These are phyloP conservation scores for Hippocampus kuda DNA, from an alignment of 2,797 vertebrate species.

Conservation along the genomic window DNA sequence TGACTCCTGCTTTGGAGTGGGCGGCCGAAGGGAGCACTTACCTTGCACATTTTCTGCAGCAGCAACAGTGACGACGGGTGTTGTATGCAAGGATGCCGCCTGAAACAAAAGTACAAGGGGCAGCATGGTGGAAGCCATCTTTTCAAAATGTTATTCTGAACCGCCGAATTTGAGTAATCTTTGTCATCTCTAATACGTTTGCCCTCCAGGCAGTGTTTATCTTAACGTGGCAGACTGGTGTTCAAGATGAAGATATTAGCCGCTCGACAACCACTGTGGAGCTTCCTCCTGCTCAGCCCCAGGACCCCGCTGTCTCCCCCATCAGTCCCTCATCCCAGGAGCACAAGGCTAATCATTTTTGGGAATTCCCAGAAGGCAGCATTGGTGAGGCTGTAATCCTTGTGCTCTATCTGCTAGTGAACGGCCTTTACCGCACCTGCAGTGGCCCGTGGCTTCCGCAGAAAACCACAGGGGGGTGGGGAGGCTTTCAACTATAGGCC, in stretches of 20 bases:
- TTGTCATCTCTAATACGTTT: conserved; percentile 43
- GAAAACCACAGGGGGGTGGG: conserved; percentile 40
- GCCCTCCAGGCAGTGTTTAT: conserved; percentile 63
- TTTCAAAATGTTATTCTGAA: conserved; percentile 47
- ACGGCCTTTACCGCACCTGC: conserved; percentile 57
- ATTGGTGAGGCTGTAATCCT: conserved; percentile 63
- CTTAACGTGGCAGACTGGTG: conserved; percentile 56
- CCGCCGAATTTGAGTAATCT: conserved; percentile 44
- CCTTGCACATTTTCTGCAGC: conserved; percentile 32
- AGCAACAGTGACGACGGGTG: conserved; percentile 28
- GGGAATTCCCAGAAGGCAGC: conserved; percentile 63
- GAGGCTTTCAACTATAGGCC: conserved; percentile 42
- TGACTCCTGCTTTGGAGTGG: conserved; percentile 45
- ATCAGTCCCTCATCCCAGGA: conserved; percentile 46
- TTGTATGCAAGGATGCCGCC: conserved; percentile 27
- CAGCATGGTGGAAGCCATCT: conserved; percentile 29
- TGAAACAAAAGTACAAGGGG: conserved; percentile 55
- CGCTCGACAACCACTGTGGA: conserved; percentile 23
- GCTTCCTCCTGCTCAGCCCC: conserved; percentile 36
- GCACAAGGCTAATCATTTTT: conserved; percentile 66
- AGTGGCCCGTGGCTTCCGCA: conserved; percentile 42
- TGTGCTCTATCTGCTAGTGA: conserved; percentile 55
- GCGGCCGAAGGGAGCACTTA: conserved; percentile 41
- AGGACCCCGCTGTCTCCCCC: conserved; percentile 24
- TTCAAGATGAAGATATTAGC: conserved; percentile 54